phyloP scores from a whole-genome alignment of 2,113 vertebrate genomes.

The Sinocyclocheilus maitianheensis region DNA sequence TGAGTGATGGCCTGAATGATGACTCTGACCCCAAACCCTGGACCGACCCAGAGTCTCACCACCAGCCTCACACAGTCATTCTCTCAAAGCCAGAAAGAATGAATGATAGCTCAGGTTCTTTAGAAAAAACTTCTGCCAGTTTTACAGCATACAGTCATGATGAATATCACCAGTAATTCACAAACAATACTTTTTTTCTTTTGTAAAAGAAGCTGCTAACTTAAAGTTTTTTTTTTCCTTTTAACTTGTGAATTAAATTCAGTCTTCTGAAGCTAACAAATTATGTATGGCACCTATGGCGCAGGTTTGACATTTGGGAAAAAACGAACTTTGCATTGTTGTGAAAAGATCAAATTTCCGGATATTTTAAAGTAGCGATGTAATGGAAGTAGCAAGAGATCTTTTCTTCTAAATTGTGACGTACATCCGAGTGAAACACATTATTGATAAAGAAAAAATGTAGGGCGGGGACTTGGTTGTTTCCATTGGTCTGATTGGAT shows the following conservation, averaged over 20 bases:
- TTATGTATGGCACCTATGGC: not conserved
- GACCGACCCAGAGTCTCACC: conserved; percentile 55
- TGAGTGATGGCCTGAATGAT: conserved; percentile 85
- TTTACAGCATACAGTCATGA: not conserved
- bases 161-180: not conserved
- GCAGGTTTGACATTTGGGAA: not conserved
- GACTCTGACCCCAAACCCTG: conserved; percentile 60
- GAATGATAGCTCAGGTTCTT: conserved; percentile 27
- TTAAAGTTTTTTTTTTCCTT: too few relatives aligned
- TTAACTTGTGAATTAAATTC: too few relatives aligned
- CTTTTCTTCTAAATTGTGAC: not conserved
- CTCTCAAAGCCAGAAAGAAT: conserved; percentile 11
- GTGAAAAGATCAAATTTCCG: not conserved
- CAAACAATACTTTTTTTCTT: not conserved
- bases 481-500: not conserved
- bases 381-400: not conserved
- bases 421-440: not conserved
- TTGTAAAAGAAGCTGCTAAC: not conserved
- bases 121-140: not conserved
- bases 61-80: conserved; percentile 31
- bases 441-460: not conserved
- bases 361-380: not conserved
- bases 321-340: too few relatives aligned
- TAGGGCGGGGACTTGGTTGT: not conserved
- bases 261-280: not conserved